Evolutionary conservation across 2,888 invertebrate genomes (phyloP).

Genomic region (Drosophila picticornis): DNA sequence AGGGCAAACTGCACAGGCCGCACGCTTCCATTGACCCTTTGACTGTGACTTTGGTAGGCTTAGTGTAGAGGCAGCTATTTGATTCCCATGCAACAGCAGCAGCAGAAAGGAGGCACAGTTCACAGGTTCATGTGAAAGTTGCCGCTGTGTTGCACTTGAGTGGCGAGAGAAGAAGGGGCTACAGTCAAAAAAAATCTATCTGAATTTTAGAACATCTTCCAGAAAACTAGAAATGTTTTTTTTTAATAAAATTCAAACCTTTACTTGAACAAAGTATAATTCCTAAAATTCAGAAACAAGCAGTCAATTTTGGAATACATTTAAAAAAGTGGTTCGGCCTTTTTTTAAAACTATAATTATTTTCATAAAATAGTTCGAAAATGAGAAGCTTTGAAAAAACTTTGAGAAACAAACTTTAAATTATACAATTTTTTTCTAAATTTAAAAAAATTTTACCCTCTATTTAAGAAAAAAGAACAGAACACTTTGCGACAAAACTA

Average conservation of each 20-base stretch:
- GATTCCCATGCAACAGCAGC: constrained; percentile 20
- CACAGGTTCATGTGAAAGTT: constrained; percentile 80
- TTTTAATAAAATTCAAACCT: neutral
- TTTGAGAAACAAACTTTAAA: neutral
- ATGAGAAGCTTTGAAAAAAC: neutral
- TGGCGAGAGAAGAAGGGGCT: neutral
- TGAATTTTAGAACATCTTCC: neutral
- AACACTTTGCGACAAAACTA: neutral
- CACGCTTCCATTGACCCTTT: constrained; percentile 76
- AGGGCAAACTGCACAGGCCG: constrained; percentile 21
- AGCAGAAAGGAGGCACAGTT: constrained; percentile 42
- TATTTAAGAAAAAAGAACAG: neutral
- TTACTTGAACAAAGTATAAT: neutral
- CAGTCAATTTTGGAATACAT: too few relatives aligned
- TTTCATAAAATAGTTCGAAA: neutral
- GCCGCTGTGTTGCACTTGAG: constrained; percentile 63
- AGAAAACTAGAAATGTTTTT: neutral
- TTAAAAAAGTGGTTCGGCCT: too few relatives aligned
- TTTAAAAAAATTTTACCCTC: too few relatives aligned
- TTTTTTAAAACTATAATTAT: neutral
- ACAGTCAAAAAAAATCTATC: neutral
- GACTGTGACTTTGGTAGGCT: constrained; percentile 28
- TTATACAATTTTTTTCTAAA: neutral
- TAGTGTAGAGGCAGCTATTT: constrained; percentile 19
- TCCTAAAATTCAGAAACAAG: neutral